Evolutionary conservation across 2,113 vertebrate species (phyloP), one percentile per base, ranked within the genome.

Genomic region (Tachysurus fulvidraco): DNA sequence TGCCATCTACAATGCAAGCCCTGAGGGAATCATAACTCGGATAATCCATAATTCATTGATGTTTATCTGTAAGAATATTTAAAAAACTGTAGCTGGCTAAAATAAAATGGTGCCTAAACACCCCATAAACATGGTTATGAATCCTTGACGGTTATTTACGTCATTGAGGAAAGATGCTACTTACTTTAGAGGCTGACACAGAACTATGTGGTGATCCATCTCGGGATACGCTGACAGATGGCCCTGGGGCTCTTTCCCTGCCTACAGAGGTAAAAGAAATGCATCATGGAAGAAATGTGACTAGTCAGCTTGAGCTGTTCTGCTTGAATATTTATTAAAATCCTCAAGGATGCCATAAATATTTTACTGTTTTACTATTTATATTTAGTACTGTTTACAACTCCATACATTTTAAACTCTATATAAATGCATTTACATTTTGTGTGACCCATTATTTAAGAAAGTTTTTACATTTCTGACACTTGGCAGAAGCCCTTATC

Each of bases 121-220:
- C 0, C 17, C 57, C 16, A 59, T 59, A 21, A 59, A 59, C 17
- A 36, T 36, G 36, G 36, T 36, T 36, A 36, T 1, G 36, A 36
- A 36, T 36, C 36, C 36, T 36, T 23, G 11, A 65, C 30, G 6
- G 7, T 30, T 19, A 10, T 4, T 25, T 25, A 41, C 1, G 12
- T n/a, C 23, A 50, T 14, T 74, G 12, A 16, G 4, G 5, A 11
- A 28, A 28, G 16, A 78, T 1, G 16, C 30, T 25, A 55, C 91
- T 93, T 89, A 98, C 98, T 97, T 99, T 99, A 92, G 95, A 92
- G 67, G 92, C 92, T 36, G 96, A 93, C 74, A 94, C 91, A 28
- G 96, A 96, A 83, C 96, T 98, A 73, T 96, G 96, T 14, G 98
- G 98, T 25, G 98, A 99, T n/a, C 95, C 95, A 69, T 99, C 98